Evolutionary conservation across 2,797 vertebrate genomes (phyloP), one percentile per base, ranked within the genome.

Genomic region (Buphagus erythrorhynchus): DNA sequence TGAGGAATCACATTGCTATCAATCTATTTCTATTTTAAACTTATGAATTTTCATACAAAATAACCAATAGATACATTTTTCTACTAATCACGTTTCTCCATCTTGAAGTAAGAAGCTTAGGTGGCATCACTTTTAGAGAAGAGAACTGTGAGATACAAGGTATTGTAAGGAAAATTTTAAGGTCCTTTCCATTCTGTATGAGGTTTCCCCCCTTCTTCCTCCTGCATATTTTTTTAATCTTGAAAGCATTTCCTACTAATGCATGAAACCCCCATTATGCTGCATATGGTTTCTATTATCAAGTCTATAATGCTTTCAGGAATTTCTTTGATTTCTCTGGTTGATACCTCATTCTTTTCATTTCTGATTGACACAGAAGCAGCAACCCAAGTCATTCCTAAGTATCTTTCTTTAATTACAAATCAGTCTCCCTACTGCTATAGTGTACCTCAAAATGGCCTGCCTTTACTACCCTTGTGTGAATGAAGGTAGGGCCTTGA

Each of bases 251-350:
- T 96, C 92, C 94, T 95, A 67, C 90, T 93, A 94, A 93, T 42
- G 90, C 78, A 96, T 59, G n/a, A 93, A 90, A 78, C 35, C 52
- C 82, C 95, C 84, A 58, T 58, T 69, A 91, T 33, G 54, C 43
- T 91, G 52, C 96, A 97, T 90, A 96, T 96, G 97, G 91, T 95
- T 97, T 97, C 91, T 95, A 93, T 98, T 97, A 97, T 96, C 73
- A 94, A 96, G 77, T 87, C 94, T 95, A 94, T 79, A 95, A 95
- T 78, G 93, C 86, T 93, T 97, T 97, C 90, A 97, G 90, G 96
- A 97, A 97, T 98, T 96, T 95, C 91, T 97, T 96, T 95, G 90
- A 97, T 87, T 97, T 96, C 45, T 86, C 63, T 77, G 58, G 57
- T 84, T 86, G 75, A 87, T 95, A 87, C 76, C 54, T 96, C 89